Evolutionary conservation across 2,888 invertebrate species (phyloP), one percentile per base, ranked within the genome.

Genomic region (Parthenolecanium corni): DNA sequence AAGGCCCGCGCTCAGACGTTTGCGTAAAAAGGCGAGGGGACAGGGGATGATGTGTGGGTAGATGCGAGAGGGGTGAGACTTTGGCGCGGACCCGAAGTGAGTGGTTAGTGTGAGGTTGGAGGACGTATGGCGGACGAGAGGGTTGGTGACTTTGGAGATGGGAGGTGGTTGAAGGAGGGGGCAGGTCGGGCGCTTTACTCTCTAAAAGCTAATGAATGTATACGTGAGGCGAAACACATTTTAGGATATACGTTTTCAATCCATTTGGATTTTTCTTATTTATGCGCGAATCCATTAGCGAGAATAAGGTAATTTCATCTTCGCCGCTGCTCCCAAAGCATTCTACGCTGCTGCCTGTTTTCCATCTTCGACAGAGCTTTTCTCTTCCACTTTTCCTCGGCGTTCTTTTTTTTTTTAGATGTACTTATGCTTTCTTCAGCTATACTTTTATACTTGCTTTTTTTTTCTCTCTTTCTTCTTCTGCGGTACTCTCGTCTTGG

Each of bases 221-320:
- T 57, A 57, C 57, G 57, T 57, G 57, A 46, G 44, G 57, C 46
- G 57, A 57, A 57, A 57, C 57, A 57, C 57, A 57, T 57, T 57
- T 57, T 57, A 57, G 42, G 57, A 57, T 57, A 57, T 57, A 57
- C 57, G 57, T 57, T 57, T 57, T 57, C 57, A 57, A 57, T 57
- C 57, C 57, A 57, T 57, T 57, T 57, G 57, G 57, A 57, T 57
- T 57, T 57, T 57, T 57, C 57, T 57, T 57, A 57, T 57, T 57
- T 46, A 57, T 57, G 57, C 57, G 57, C 42, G 57, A 57, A 57
- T 57, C 57, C 57, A 57, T 57, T 57, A 57, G 57, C 57, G 57
- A 57, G 57, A 57, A 57, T 57, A 57, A 57, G 57, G 57, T 57
- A 57, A 57, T 57, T 57, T 57, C 57, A 57, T 57, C 47, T 57